Base-by-base conservation (phyloP, 2,113 vertebrate species). In the Hirundichthys speculiger region DNA sequence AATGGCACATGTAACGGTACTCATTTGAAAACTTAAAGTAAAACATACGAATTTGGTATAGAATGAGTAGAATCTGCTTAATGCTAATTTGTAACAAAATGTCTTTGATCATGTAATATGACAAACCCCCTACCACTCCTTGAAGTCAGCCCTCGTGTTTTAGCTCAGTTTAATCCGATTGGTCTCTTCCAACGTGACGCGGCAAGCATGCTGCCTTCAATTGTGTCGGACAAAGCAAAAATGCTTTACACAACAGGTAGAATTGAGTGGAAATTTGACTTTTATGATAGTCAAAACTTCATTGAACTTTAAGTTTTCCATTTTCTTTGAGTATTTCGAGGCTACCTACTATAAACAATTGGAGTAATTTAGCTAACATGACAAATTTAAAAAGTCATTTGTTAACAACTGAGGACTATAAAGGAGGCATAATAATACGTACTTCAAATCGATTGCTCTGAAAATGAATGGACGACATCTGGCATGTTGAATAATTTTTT, bases 131-230 rank as follows among this genome's bases (percentile, higher is more conserved):
- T n/a, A 4, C 18, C 4, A 6, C 30, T 47, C 7, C 2, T 61
- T 63, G 25, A 47, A 68, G 48, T 61, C 47, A 41, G 46, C 50
- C 75, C 22, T 62, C 57, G 2, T 78, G 68, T 81, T 86, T 75
- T 63, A 70, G 74, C 83, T 83, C 53, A 47, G 21, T 90, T 91
- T 89, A 91, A 92, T 91, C 88, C 86, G 61, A 92, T 93, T 92
- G 92, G 92, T 90, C 79, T 76, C 30, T 79, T 55, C 59, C 50
- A 64, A 41, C 24, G 73, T 93, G 88, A 93, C 91, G 92, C 64
- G 49, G 64, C 12, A 45, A 6, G 0, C 0, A 25, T 79, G 83
- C n/a, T 67, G 65, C 73, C 24, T 85, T 87, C 70, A 74, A 0
- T 61, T 69, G 18, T n/a, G 57, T 71, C 54, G 63, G 75, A 71